Conservation (phyloP, 2,888 invertebrate species). For the Sphaerophoria taeniata region DNA sequence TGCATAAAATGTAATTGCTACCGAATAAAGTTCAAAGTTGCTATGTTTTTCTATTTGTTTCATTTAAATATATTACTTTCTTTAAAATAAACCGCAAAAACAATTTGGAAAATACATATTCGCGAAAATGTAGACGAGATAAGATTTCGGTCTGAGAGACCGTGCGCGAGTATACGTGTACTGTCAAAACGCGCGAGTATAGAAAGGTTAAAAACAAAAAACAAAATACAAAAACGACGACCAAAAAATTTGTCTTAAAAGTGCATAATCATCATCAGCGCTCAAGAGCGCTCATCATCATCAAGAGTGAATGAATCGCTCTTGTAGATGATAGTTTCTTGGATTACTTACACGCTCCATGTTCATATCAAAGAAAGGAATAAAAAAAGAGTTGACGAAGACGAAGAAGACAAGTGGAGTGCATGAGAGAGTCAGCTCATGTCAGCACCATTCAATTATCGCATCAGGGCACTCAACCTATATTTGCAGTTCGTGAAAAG, state of each 20-base stretch:
- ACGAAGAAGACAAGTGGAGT: not conserved
- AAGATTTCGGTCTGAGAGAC: too few relatives aligned
- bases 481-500: constrained; percentile 73
- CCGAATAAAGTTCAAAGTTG: too few relatives aligned
- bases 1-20: too few relatives aligned
- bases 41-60: too few relatives aligned
- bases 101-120: too few relatives aligned
- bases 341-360: constrained; percentile 16
- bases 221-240: not conserved
- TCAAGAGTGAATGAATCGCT: constrained; percentile 45
- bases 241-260: constrained; percentile 47
- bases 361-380: constrained; percentile 38
- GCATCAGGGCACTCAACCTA: constrained; percentile 71
- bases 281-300: constrained; percentile 58
- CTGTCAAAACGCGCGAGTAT: too few relatives aligned
- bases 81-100: too few relatives aligned
- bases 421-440: constrained; percentile 26
- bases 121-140: too few relatives aligned
- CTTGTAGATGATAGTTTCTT: constrained; percentile 3
- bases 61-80: too few relatives aligned
- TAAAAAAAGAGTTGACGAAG: constrained; percentile 34
- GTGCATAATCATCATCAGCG: constrained; percentile 70
- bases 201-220: not conserved
- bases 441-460: constrained; percentile 62
- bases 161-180: too few relatives aligned